These are phyloP conservation scores for Genyomyrus donnyi DNA, from an alignment of 2,113 vertebrate species.

Conservation along the genomic window DNA sequence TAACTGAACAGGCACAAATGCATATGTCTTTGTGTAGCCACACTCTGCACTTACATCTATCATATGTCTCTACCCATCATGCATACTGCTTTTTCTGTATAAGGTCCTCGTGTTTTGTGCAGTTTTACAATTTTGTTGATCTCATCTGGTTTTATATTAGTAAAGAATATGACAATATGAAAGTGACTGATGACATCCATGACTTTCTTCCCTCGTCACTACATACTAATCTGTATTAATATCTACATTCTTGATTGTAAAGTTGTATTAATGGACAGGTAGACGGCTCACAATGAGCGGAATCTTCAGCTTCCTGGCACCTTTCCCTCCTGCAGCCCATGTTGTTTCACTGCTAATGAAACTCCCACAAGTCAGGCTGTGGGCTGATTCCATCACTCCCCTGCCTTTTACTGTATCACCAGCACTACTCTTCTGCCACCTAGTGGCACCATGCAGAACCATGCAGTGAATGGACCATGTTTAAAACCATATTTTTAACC, in stretches of 20 bases:
- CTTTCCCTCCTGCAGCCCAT: not conserved
- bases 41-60: not conserved
- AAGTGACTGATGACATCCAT: not conserved
- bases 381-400: not conserved
- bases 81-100: not conserved
- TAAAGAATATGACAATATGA: not conserved
- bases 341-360: not conserved
- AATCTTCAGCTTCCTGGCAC: not conserved
- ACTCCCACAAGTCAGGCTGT: not conserved
- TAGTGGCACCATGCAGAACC: slow-evolving; percentile 21
- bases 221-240: not conserved
- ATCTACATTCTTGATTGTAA: not conserved
- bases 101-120: not conserved
- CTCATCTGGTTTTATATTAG: not conserved
- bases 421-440: slow-evolving; percentile 32
- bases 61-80: not conserved
- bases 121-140: not conserved
- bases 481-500: not conserved
- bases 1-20: not conserved
- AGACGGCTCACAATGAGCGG: not conserved
- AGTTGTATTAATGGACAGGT: not conserved
- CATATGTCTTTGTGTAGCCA: not conserved
- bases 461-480: not conserved
- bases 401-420: not conserved
- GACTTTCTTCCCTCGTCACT: not conserved